Conservation (phyloP, 2,113 vertebrate genomes). For the Lamprologus callipterus region DNA sequence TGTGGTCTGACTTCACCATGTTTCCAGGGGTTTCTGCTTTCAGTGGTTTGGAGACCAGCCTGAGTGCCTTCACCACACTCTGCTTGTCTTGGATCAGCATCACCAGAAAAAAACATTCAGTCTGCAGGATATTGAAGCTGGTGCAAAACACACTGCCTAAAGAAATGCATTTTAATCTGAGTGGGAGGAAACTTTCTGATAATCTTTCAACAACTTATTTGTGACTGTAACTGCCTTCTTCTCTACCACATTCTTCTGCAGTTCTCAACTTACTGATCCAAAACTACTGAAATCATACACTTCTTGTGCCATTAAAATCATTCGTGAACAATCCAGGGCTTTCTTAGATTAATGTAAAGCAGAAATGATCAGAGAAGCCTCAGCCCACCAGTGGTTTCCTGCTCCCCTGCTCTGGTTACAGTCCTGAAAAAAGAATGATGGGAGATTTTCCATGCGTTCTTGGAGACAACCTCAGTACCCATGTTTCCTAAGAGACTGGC, state of each 20-base stretch:
- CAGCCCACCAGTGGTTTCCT: conserved; percentile 28
- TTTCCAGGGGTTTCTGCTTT: conserved; percentile 12
- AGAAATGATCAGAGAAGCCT: conserved; percentile 1
- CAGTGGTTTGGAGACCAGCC: conserved; percentile 44
- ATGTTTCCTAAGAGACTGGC: conserved; percentile 28
- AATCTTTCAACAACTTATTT: not conserved
- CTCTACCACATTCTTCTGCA: not conserved
- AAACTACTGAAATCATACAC: not conserved
- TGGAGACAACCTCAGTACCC: conserved; percentile 33
- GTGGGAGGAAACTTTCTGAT: not conserved
- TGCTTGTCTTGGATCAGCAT: conserved; percentile 50
- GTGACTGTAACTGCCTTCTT: not conserved
- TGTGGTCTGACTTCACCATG: conserved; percentile 27
- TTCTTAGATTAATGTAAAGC: conserved; percentile 10
- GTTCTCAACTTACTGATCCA: not conserved
- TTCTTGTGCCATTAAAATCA: conserved; percentile 2
- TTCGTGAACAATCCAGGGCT: not conserved
- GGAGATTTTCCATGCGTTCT: conserved; percentile 46
- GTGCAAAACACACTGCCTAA: not conserved
- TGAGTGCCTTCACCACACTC: conserved; percentile 43
- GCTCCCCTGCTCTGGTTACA: conserved; percentile 7
- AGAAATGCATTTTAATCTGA: not conserved
- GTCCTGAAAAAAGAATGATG: conserved; percentile 14
- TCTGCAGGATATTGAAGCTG: conserved; percentile 1
- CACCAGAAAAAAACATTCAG: conserved; percentile 2